Evolutionary conservation across 2,888 invertebrate species (phyloP), one percentile per base, ranked within the genome.

Genomic region (Apoda limacodes): DNA sequence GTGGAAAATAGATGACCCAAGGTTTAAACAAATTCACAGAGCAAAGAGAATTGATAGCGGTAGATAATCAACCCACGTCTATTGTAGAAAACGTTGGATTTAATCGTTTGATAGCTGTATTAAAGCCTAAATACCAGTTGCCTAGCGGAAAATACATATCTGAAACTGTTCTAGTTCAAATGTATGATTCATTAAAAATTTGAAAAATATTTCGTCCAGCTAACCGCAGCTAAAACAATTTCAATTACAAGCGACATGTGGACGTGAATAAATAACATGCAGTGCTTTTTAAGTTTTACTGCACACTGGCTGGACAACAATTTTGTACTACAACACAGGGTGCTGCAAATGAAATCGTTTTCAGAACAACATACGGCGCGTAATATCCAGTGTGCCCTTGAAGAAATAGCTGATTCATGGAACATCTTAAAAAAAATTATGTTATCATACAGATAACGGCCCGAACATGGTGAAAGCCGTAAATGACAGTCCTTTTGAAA

Each of bases 321-420:
- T 11, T 37, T 39, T 33, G 35, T 13, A 9, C 20, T 35, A 9
- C 32, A 27, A 13, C 32, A 32, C 12, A 32, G 27, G 21, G 27
- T 27, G n/a, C n/a, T 32, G 28, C 35, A 39, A 23, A 39, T 36
- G 26, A 21, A 13, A 28, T 26, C 33, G 30, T 35, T 39, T 33
- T 22, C 15, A 12, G 25, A n/a, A 21, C 13, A 20, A 5, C 29
- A 29, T 15, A 14, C 29, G 9, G 29, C 13, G n/a, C n/a, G n/a
- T n/a, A n/a, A n/a, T n/a, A n/a, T n/a, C n/a, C n/a, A n/a, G n/a
- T n/a, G n/a, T n/a, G n/a, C n/a, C n/a, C n/a, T n/a, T n/a, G n/a
- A n/a, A n/a, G n/a, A n/a, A n/a, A n/a, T n/a, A n/a, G n/a, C n/a
- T n/a, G n/a, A n/a, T n/a, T n/a, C n/a, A n/a, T n/a, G n/a, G n/a